Evolutionary conservation across 2,797 vertebrate genomes (phyloP), one percentile per base, ranked within the genome.

Genomic region (Hydrocynus forskahlii): DNA sequence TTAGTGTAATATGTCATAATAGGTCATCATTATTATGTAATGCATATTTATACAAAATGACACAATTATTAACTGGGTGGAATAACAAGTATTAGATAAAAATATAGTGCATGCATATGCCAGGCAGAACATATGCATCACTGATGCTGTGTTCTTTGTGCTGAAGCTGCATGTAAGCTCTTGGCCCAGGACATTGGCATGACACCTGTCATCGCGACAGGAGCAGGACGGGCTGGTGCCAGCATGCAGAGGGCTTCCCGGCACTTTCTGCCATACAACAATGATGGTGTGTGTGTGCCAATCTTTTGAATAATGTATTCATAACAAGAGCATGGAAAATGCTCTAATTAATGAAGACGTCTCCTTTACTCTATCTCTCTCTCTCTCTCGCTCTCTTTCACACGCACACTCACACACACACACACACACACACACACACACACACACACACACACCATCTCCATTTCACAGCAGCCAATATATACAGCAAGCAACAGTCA

Each of bases 141-240:
- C 66, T 79, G 75, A 43, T 71, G 75, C 68, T 57, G 59, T 72
- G 73, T 80, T 68, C 21, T 70, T 74, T 85, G 68, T 55, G 54
- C 68, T 69, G 21, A 68, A 74, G 81, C 43, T 60, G 66, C 12
- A 45, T 76, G 66, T 81, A 48, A 79, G 38, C 71, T 62, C 21
- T 70, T 75, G 63, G 79, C 63, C 38, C 38, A 14, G 9, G 54
- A 68, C 23, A 19, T 67, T 80, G 69, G 81, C 75, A 71, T 70
- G 48, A 40, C 23, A 59, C 75, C 81, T 86, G 79, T 77, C 80
- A 71, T 71, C 78, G 64, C 62, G 0, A 10, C 80, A 81, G 76
- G 71, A 75, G 29, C 79, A 62, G 74, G 71, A 70, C 67, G 1
- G 45, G 48, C 10, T 45, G 62, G 40, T 19, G 70, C 50, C 72